Evolutionary conservation across 2,888 invertebrate species (phyloP), one percentile per base, ranked within the genome.

Genomic region (Drosophila neotestacea): DNA sequence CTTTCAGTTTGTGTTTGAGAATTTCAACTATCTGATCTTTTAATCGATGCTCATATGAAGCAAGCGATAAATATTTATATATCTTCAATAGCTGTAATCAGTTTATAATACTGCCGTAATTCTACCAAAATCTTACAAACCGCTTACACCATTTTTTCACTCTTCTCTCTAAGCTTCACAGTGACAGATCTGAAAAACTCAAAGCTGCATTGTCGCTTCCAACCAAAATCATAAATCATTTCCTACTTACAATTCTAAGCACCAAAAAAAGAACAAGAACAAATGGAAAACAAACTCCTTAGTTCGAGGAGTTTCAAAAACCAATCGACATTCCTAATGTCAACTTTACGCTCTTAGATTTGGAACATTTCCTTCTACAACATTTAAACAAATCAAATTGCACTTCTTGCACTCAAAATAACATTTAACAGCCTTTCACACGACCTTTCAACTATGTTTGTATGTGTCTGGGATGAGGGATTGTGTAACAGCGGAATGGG

Each of bases 361-460:
- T 22, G 3, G 10, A 36, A 52, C 36, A 48, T 48, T 44, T 27
- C 6, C 7, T 30, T 1, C 13, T 9, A 36, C 27, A 52, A 34
- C 60, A 42, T 58, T 70, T 46, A 34, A 61, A 30, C 42, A 70
- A 61, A 59, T 66, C 62, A 55, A 74, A 74, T 56, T 73, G 78
- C 60, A 56, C 16, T 73, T 44, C 32, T 54, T 42, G 7, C 38
- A 36, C 34, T 55, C 48, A 66, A 58, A 48, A 30, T 11, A 70
- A 63, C 66, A 74, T 70, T 80, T 70, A 67, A 62, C 44, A 59
- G 73, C 46, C 75, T 74, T 88, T 84, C 81, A 77, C 88, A 86
- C 70, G 86, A 84, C 61, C 88, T 80, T 80, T 80, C 62, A 78
- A 70, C 80, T 83, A 13, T 47, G 32, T 11, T 51, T 30, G 28